A percentile compares a stretch with the other conserved stretches of the same genome.
Evolutionary conservation across 2,113 vertebrate genomes (phyloP).

Genomic region (Zingel zingel): DNA sequence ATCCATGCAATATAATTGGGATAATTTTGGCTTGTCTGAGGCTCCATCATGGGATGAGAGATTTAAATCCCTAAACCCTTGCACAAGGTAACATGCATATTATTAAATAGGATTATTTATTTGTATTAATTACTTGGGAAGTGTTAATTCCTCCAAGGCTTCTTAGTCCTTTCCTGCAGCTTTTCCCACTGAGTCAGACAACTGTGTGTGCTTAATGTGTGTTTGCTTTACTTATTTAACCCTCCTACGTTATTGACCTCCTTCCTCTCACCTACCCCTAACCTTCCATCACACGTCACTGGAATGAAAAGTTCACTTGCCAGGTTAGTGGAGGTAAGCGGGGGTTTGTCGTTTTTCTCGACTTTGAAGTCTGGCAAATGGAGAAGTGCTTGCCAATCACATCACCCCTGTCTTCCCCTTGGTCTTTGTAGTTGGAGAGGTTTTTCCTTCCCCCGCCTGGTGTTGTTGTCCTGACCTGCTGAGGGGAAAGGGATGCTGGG

Average conservation of each 20-base stretch:
- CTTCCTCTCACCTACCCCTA: slow-evolving; percentile 1
- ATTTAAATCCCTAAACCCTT: background rate
- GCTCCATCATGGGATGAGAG: background rate
- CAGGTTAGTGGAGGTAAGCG: background rate
- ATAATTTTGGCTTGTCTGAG: background rate
- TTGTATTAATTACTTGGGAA: background rate
- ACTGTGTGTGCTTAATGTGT: background rate
- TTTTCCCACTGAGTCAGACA: background rate
- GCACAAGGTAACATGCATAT: background rate
- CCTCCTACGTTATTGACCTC: background rate
- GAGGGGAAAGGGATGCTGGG: slow-evolving; percentile 12
- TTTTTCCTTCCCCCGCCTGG: slow-evolving; percentile 13
- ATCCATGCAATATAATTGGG: background rate
- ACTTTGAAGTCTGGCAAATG: slow-evolving; percentile 67
- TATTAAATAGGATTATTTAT: background rate
- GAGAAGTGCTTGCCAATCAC: slow-evolving; percentile 20
- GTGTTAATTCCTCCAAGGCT: background rate
- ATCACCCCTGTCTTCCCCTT: background rate
- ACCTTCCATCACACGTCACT: slow-evolving; percentile 15
- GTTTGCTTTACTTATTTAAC: slow-evolving; percentile 26
- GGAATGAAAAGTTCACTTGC: slow-evolving; percentile 31
- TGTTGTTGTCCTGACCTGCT: slow-evolving; percentile 21
- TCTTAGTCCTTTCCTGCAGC: background rate
- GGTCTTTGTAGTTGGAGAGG: slow-evolving; percentile 34
- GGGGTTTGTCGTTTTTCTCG: slow-evolving; percentile 1